Evolutionary conservation across 2,888 invertebrate species (phyloP), one percentile per base, ranked within the genome.

Genomic region (Ennomos quercinarius): DNA sequence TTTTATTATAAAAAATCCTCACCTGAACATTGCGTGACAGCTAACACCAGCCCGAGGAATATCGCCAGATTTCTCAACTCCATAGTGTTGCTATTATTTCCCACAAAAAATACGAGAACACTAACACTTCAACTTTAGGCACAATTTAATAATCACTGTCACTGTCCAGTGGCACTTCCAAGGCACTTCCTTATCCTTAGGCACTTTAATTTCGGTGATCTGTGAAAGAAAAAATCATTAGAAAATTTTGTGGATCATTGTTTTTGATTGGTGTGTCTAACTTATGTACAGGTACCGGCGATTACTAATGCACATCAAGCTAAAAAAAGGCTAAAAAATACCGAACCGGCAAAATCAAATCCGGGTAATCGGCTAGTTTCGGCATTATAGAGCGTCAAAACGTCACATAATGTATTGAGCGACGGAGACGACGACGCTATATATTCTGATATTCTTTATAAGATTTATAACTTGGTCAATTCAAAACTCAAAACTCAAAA

Each of bases 1-100:
- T 27, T 27, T 0, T 27, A 4, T 6, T 27, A 27, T 1, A 27
- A 13, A 49, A 17, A 41, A 27, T 9, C 13, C 72, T 65, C 71
- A 91, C 91, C 91, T 91, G 91, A 83, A 73, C 84, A 84, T 75
- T 86, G 83, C 64, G 82, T 76, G 63, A 77, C 78, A 2, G 82
- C 84, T 45, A 89, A 17, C 52, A 84, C 71, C 71, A 90, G 65
- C 72, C 80, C 84, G 68, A 83, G 51, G 49, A 77, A 82, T 52
- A 86, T 61, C 54, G 81, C 77, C 36, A 87, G 65, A 65, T 78
- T 81, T 72, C 87, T 80, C 52, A 89, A 62, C 74, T 90, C 87
- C 91, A 91, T 91, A 45, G 69, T 68, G 74, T 73, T 74, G 69
- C 73, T 74, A 70, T 74, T 74, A 70, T 71, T 71, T 67, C 73